A percentile compares a stretch with the other conserved stretches of the same genome.
phyloP scores from a whole-genome alignment of 2,888 invertebrate genomes.

The Teleogryllus oceanicus region DNA sequence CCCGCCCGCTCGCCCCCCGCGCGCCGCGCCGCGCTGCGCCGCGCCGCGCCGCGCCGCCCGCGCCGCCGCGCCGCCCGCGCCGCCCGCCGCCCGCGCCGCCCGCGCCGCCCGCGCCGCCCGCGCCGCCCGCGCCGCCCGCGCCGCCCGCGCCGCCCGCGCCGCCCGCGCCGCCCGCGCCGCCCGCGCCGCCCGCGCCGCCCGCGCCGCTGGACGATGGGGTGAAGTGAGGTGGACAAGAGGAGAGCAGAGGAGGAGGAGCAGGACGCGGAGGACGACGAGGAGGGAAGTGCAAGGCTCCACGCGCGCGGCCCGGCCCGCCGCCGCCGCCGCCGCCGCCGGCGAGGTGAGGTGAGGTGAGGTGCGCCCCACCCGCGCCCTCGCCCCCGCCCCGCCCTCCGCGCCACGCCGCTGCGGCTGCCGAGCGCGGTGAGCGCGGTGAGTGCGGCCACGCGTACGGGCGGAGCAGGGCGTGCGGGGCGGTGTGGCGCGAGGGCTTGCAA shows the following conservation, averaged over 20 bases:
- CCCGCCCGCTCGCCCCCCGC: not conserved
- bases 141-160: not conserved
- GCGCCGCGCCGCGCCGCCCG: not conserved
- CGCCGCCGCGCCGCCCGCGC: not conserved
- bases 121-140: not conserved
- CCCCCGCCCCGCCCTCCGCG: not conserved
- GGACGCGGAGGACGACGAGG: conserved; percentile 5
- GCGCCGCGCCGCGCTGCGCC: not conserved
- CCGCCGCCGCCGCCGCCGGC: not conserved
- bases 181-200: not conserved
- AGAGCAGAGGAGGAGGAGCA: not conserved
- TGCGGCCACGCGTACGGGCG: no score
- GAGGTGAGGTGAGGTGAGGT: no score
- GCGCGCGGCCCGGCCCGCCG: not conserved
- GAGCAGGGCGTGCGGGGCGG: no score
- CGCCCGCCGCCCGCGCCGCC: not conserved
- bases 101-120: not conserved
- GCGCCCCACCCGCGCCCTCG: not conserved
- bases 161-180: not conserved
- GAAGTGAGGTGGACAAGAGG: conserved; percentile 18
- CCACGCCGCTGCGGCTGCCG: not conserved
- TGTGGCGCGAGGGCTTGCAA: no score
- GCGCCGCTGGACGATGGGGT: not conserved
- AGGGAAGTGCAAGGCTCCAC: not conserved
- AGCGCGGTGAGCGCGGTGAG: not conserved